These are phyloP conservation scores for Ceratina japonica DNA, from an alignment of 1,140 invertebrate genomes.

Conservation along the genomic window DNA sequence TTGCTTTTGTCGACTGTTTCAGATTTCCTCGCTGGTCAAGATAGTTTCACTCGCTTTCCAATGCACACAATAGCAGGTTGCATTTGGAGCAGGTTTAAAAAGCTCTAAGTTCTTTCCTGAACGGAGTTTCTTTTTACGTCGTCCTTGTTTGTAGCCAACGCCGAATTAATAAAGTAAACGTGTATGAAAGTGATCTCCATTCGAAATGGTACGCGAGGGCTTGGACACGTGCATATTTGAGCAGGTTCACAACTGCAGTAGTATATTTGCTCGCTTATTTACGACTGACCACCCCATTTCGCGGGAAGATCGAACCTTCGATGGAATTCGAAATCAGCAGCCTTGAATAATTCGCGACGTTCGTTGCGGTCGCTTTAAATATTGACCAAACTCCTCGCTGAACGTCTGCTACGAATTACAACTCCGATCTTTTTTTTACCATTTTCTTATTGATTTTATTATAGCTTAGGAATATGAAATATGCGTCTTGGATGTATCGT, in stretches of 20 bases:
- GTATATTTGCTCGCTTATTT: conserved; percentile 78
- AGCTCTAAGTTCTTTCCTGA: neutral
- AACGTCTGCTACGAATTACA: neutral
- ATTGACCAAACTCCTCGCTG: neutral
- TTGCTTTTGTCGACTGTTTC: conserved; percentile 36
- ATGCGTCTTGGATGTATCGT: neutral
- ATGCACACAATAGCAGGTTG: neutral
- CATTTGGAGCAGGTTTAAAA: neutral
- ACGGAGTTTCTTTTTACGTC: too few species aligned
- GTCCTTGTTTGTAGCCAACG: too few species aligned
- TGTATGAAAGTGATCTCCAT: conserved; percentile 39
- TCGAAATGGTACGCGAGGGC: conserved; percentile 62
- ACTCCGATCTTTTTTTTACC: neutral
- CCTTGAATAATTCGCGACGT: neutral
- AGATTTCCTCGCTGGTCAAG: conserved; percentile 48
- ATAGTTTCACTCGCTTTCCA: conserved; percentile 56
- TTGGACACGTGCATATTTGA: conserved; percentile 75
- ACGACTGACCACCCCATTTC: conserved; percentile 69
- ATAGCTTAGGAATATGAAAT: too few species aligned
- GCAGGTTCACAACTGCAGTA: conserved; percentile 70
- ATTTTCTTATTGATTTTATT: neutral
- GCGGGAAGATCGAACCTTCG: conserved; percentile 13
- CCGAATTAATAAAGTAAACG: too few species aligned
- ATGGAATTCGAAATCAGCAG: conserved; percentile 5
- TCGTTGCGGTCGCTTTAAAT: conserved; percentile 8